Conservation (phyloP, 2,113 vertebrate species). For the Chaenogobius annularis region DNA sequence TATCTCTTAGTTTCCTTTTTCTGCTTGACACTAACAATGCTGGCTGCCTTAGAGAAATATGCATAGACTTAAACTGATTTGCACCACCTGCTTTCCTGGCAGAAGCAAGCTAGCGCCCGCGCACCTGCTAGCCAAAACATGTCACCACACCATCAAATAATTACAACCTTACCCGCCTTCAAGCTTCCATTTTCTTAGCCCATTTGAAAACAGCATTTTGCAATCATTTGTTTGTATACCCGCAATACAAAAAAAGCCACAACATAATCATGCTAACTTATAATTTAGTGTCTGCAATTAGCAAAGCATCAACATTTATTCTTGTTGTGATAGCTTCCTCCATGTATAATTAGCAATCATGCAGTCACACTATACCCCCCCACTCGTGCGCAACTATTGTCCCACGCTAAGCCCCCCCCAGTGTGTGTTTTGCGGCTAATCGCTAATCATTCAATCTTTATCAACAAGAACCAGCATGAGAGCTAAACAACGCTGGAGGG, state of each 20-base stretch:
- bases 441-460: constrained; percentile 55
- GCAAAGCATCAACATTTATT: constrained; percentile 40
- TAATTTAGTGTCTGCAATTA: constrained; percentile 58
- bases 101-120: background rate
- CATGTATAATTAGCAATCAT: constrained; percentile 65
- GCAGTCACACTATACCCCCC: constrained; percentile 16
- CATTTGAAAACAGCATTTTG: constrained; percentile 18
- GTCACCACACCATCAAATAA: constrained; percentile 44
- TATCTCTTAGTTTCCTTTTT: background rate
- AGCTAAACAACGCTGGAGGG: constrained; percentile 21
- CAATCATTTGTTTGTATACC: constrained; percentile 19
- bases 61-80: background rate
- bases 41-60: background rate
- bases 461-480: constrained; percentile 47
- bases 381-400: constrained; percentile 39
- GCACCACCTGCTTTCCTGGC: constrained; percentile 23
- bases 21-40: background rate
- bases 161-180: constrained; percentile 25
- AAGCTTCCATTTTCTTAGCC: background rate
- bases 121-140: constrained; percentile 33
- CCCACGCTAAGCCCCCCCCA: constrained; percentile 6
- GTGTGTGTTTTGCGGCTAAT: constrained; percentile 35
- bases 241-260: constrained; percentile 11
- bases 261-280: constrained; percentile 47
- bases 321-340: constrained; percentile 45